Evolutionary conservation across 2,113 vertebrate genomes (phyloP).

Genomic region (Microtus richardsoni): DNA sequence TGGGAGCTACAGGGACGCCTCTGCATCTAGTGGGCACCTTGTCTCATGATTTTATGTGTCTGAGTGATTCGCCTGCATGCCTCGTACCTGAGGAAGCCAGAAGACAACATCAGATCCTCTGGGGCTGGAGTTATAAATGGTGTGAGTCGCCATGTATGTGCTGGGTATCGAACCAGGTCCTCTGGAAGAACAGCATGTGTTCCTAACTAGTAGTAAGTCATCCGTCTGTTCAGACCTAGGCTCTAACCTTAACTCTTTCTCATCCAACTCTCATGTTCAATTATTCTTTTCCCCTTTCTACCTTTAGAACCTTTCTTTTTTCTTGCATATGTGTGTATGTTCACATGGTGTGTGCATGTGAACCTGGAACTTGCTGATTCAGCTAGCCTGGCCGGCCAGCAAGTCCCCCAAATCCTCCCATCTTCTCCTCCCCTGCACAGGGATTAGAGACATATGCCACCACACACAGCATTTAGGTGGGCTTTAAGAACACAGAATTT

Average conservation of each 20-base stretch:
- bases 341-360: neutral
- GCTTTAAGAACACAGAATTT: neutral
- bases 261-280: neutral
- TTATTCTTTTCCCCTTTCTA: neutral
- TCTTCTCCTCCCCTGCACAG: neutral
- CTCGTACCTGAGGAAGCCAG: neutral
- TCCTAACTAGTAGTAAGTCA: neutral
- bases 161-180: neutral
- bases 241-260: neutral
- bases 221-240: too few species aligned
- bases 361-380: neutral
- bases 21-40: neutral
- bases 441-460: neutral
- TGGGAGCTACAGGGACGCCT: too few species aligned
- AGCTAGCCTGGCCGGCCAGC: neutral
- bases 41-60: neutral
- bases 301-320: neutral
- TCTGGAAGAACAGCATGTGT: neutral
- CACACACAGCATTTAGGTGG: neutral
- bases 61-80: neutral
- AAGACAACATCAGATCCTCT: neutral
- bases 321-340: neutral
- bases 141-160: neutral
- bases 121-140: neutral
- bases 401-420: neutral